phyloP scores from a whole-genome alignment of 35 echinoderm and acorn worm genomes.

The Anneissia japonica region DNA sequence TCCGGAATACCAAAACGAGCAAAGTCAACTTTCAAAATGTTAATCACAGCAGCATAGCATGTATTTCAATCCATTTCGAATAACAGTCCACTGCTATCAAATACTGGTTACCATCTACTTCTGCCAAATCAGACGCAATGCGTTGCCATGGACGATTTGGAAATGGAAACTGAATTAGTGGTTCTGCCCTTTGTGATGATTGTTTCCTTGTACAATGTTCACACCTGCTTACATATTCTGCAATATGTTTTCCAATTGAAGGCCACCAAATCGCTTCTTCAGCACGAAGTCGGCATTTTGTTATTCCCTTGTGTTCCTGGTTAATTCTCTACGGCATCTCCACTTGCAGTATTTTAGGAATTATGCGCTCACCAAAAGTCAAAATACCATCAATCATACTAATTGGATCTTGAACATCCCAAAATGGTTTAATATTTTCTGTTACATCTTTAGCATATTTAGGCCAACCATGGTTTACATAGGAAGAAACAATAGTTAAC shows the following conservation, averaged over 20 bases:
- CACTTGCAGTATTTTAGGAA: background rate
- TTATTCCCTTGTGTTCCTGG: background rate
- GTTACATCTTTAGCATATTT: background rate
- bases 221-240: slow-evolving; percentile 11
- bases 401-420: background rate
- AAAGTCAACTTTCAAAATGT: slow-evolving; percentile 10
- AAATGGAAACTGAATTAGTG: slow-evolving; percentile 4
- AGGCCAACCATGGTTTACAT: slow-evolving; percentile 12
- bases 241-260: background rate
- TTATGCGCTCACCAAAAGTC: background rate
- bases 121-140: slow-evolving; percentile 13
- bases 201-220: background rate
- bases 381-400: background rate
- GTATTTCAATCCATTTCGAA: slow-evolving; percentile 5
- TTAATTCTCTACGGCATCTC: background rate
- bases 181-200: background rate
- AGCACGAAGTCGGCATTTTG: slow-evolving; percentile 15
- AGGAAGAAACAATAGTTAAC: background rate
- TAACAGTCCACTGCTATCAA: slow-evolving; percentile 9
- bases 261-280: slow-evolving; percentile 25
- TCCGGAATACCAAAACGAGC: slow-evolving; percentile 2
- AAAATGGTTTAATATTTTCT: background rate
- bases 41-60: background rate
- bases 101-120: slow-evolving; percentile 13
- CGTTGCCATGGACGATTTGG: slow-evolving; percentile 22